Evolutionary conservation across 2,888 invertebrate genomes (phyloP), one percentile per base, ranked within the genome.

Genomic region (Elysia crispata): DNA sequence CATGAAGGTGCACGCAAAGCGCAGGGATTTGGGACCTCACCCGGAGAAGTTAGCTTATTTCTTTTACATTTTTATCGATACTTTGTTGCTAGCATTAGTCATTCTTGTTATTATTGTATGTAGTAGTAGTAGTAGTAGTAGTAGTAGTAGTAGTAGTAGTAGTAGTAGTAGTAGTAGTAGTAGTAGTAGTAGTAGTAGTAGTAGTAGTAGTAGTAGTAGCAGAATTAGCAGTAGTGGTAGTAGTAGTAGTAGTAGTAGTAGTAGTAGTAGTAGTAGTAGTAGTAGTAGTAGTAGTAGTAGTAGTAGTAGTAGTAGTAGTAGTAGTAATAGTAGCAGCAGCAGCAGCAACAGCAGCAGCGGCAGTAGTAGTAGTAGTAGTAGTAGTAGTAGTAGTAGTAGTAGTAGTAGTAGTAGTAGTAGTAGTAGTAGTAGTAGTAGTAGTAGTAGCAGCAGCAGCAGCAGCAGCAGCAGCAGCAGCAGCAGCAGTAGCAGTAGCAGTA

Each of bases 1-100:
- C 13, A 80, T 75, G 70, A 72, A 75, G n/a, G 54, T 82, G 41
- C 41, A 76, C 20, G 78, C 80, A 60, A 78, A 73, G 50, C 20
- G 54, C 6, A 60, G 30, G 20, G 50, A 72, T 0, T 41, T 66
- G 3, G 72, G 64, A 1, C 64, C 73, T 20, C 62, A 23, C 66
- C 50, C 62, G 6, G 78, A 73, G 23, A 73, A 64, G 78, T 78
- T 8, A 13, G 23, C 11, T 11, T 41, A 41, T 3, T n/a, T n/a
- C n/a, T n/a, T n/a, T n/a, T n/a, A n/a, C n/a, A n/a, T n/a, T n/a
- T n/a, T n/a, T n/a, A n/a, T n/a, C n/a, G n/a, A n/a, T n/a, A n/a
- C n/a, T n/a, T n/a, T n/a, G n/a, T n/a, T n/a, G n/a, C n/a, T 41
- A 41, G 41, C 41, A 41, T 6, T 41, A 41, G 41, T 41, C 3